These are phyloP conservation scores for Australoheros scitulus DNA, from an alignment of 2,113 vertebrate genomes.

Conservation along the genomic window DNA sequence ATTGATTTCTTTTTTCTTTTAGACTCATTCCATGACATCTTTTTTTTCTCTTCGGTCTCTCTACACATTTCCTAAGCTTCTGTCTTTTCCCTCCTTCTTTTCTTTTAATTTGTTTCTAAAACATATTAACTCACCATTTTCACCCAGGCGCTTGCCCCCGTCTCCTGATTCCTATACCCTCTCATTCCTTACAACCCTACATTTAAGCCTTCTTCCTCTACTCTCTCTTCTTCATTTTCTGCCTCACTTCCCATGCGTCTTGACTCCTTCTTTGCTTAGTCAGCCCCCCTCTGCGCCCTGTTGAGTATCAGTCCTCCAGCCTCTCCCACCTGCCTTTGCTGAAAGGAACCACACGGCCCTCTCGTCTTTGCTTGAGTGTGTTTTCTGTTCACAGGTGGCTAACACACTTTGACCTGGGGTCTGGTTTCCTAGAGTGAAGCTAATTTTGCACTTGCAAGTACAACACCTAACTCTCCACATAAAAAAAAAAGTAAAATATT, in stretches of 20 bases:
- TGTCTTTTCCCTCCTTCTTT: not conserved
- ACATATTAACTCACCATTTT: conserved; percentile 3
- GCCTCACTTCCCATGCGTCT: conserved; percentile 53
- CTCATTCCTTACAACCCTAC: conserved; percentile 30
- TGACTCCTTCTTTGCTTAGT: conserved; percentile 44
- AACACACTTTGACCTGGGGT: conserved; percentile 12
- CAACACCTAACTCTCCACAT: not conserved
- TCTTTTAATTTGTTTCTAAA: conserved; percentile 2
- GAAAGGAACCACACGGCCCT: conserved; percentile 24
- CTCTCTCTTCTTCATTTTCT: conserved; percentile 53
- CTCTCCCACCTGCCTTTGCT: conserved; percentile 28
- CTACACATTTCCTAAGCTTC: not conserved
- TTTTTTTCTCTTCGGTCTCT: not conserved
- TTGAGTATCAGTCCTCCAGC: conserved; percentile 48
- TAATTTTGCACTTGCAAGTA: not conserved
- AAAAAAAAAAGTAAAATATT: not conserved
- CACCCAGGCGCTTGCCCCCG: not conserved
- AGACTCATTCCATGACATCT: not conserved
- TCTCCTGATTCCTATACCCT: not conserved
- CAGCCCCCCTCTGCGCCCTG: conserved; percentile 26
- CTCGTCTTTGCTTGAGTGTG: conserved; percentile 21
- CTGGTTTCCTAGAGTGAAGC: not conserved
- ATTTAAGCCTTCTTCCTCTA: conserved; percentile 18
- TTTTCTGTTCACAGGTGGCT: conserved; percentile 42
- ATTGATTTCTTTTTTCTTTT: not conserved